phyloP scores from a whole-genome alignment of 2,888 invertebrate genomes.

The Alviniconcha strummeri region DNA sequence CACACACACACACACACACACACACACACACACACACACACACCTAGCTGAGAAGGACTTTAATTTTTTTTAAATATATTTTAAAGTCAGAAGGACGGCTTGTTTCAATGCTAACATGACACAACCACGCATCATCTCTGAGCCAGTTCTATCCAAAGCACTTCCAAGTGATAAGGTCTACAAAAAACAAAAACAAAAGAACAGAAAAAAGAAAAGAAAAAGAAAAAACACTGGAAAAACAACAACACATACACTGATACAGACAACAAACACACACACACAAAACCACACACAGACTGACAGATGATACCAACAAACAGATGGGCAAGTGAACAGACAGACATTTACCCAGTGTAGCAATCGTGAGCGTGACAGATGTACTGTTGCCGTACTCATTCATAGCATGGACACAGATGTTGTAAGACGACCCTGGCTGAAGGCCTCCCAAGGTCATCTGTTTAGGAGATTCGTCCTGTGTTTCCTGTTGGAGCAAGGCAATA shows the following conservation, averaged over 20 bases:
- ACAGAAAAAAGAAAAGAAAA: too few relatives aligned
- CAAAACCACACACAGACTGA: neutral
- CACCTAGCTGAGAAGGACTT: neutral
- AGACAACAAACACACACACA: conserved; percentile 7
- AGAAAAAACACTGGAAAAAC: too few relatives aligned
- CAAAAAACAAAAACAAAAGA: too few relatives aligned
- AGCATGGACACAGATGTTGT: conserved; percentile 18
- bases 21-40: conserved; percentile 7
- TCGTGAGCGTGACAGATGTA: neutral
- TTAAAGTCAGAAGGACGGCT: too few relatives aligned
- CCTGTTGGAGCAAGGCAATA: neutral
- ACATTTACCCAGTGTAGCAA: conserved; percentile 11
- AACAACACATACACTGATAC: neutral
- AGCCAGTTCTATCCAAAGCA: too few relatives aligned
- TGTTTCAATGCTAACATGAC: neutral
- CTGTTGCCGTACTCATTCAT: conserved; percentile 26
- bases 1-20: neutral
- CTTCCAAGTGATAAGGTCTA: too few relatives aligned
- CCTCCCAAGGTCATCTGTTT: neutral
- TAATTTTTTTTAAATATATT: too few relatives aligned
- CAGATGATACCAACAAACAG: neutral
- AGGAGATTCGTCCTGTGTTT: neutral
- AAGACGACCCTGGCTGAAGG: conserved; percentile 20
- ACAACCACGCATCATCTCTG: neutral
- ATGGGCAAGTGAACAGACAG: neutral